phyloP scores from a whole-genome alignment of 64 coral and sea anemone genomes.

The Catalaphyllia jardinei region DNA sequence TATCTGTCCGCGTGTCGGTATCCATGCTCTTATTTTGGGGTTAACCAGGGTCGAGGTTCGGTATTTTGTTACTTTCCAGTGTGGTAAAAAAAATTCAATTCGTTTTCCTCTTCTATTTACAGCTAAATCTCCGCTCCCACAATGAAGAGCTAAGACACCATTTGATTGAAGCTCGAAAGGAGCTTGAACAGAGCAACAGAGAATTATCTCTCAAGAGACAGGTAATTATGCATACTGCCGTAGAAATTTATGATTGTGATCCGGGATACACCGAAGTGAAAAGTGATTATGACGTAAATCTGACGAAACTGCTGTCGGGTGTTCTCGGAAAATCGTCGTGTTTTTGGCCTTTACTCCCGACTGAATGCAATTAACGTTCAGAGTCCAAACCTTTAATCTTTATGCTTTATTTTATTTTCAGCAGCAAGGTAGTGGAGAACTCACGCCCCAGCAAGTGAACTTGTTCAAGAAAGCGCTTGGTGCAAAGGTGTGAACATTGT shows the following conservation, averaged over 20 bases:
- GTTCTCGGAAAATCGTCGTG: too few relatives aligned
- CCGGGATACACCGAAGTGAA: too few relatives aligned
- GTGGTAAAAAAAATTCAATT: background rate
- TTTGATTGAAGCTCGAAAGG: constrained; percentile 58
- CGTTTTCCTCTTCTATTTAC: background rate
- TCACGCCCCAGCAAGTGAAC: constrained; percentile 52
- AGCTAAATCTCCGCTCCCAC: constrained; percentile 57
- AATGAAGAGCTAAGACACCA: constrained; percentile 64
- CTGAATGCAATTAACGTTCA: too few relatives aligned
- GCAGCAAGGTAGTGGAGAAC: constrained; percentile 32
- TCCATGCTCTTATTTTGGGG: too few relatives aligned
- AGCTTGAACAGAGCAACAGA: constrained; percentile 51
- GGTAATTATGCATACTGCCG: background rate
- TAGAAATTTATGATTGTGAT: too few relatives aligned
- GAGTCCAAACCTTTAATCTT: too few relatives aligned
- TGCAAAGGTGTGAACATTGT: constrained; percentile 39
- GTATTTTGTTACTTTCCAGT: too few relatives aligned
- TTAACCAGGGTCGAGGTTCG: too few relatives aligned
- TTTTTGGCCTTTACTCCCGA: too few relatives aligned
- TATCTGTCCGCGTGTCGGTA: too few relatives aligned
- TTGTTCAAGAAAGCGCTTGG: constrained; percentile 57
- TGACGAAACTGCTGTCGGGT: too few relatives aligned
- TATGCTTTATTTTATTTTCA: background rate
- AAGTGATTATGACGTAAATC: too few relatives aligned
- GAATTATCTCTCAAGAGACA: constrained; percentile 40